Percentiles rank a stretch among this genome's conserved stretches.
Evolutionary conservation across 2,797 vertebrate genomes (phyloP).

Genomic region (Takifugu rubripes): DNA sequence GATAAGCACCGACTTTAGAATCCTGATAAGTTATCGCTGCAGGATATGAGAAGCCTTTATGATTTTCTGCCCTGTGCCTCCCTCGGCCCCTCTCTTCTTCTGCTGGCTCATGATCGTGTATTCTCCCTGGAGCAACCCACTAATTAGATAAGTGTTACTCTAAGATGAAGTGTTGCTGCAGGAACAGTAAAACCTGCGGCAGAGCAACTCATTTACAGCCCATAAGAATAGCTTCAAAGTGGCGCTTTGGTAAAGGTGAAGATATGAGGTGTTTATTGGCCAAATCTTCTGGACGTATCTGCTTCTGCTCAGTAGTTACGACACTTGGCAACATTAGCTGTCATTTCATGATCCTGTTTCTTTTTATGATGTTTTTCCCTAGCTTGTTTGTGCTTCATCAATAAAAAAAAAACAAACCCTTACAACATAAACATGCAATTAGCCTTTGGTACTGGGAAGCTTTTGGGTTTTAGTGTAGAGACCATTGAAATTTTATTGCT

Average conservation of each 20-base stretch:
- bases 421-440: no score
- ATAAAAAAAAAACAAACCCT: no score
- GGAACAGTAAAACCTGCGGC: not conserved
- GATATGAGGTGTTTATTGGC: constrained; percentile 15
- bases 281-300: not conserved
- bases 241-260: not conserved
- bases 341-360: no score
- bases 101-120: not conserved
- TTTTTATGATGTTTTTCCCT: no score
- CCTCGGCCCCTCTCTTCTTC: constrained; percentile 4
- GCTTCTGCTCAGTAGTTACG: not conserved
- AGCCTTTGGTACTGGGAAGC: no score
- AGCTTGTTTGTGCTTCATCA: no score
- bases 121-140: constrained; percentile 9
- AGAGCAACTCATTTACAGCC: constrained; percentile 47
- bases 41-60: constrained; percentile 20
- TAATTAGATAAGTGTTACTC: constrained; percentile 39
- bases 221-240: constrained; percentile 30
- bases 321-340: no score
- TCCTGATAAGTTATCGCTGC: constrained; percentile 9
- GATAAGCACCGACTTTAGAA: constrained; percentile 16
- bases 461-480: no score
- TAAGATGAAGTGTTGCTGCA: constrained; percentile 32
- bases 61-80: not conserved
- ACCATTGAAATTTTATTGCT: no score